Evolutionary conservation across 2,797 vertebrate genomes (phyloP).

Genomic region (Apogon talboti): DNA sequence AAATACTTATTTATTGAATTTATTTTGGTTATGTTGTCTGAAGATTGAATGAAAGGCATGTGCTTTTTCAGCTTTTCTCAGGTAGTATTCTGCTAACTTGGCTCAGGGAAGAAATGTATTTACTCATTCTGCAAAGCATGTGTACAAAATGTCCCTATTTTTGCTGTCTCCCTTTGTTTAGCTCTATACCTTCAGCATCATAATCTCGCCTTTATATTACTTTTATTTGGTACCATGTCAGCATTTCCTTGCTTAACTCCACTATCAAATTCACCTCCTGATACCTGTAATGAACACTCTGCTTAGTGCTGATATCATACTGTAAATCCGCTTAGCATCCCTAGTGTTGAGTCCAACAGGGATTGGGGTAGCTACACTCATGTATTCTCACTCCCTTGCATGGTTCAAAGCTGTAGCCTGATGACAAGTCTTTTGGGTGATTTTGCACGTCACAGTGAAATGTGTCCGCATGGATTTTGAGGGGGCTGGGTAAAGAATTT

Average conservation of each 20-base stretch:
- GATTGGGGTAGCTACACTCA: constrained; percentile 22
- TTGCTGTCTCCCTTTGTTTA: background rate
- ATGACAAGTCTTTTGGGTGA: constrained; percentile 38
- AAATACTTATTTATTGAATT: background rate
- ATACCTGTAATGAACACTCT: constrained; percentile 75
- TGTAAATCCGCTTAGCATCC: constrained; percentile 74
- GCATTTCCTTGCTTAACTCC: constrained; percentile 64
- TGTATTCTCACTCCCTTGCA: constrained; percentile 23
- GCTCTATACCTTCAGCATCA: constrained; percentile 34
- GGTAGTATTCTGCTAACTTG: constrained; percentile 5
- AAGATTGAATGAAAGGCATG: background rate
- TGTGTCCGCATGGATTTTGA: constrained; percentile 49
- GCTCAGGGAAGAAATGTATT: constrained; percentile 6
- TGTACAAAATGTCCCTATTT: constrained; percentile 10
- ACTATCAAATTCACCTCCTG: constrained; percentile 63
- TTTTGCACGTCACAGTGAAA: constrained; percentile 53
- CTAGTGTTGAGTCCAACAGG: constrained; percentile 46
- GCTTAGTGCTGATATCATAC: constrained; percentile 70
- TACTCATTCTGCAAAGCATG: constrained; percentile 22
- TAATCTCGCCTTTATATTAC: constrained; percentile 56
- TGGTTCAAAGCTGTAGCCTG: constrained; percentile 21
- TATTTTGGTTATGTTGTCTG: background rate
- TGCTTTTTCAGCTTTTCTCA: background rate
- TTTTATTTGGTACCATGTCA: constrained; percentile 53
- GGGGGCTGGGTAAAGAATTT: constrained; percentile 16